A percentile compares a stretch with the other conserved stretches of the same genome.
Conservation (phyloP, 2,113 vertebrate genomes). For the Piprites chloris region DNA sequence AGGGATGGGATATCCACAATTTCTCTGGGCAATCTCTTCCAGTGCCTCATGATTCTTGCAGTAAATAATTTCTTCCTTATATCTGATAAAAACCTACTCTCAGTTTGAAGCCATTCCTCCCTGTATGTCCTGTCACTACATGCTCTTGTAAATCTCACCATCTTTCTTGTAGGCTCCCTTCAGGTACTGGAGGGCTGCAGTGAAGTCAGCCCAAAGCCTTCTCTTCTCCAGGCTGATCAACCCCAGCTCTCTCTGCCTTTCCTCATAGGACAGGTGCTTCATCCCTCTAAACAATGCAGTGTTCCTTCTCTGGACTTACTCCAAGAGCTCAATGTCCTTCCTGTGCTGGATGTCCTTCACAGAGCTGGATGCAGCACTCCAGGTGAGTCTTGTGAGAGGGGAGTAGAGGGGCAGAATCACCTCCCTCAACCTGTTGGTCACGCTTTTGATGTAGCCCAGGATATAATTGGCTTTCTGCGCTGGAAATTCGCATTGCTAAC, state of each 20-base stretch:
- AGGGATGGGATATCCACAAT: neutral
- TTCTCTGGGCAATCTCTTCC: neutral
- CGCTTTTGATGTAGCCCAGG: neutral
- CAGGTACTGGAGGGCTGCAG: fast-evolving
- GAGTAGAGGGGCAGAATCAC: neutral
- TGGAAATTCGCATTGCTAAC: neutral
- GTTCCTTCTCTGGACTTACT: neutral
- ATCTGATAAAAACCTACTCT: neutral
- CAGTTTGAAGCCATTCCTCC: neutral
- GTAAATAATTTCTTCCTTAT: neutral
- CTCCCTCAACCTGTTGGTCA: neutral
- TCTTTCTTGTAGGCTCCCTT: neutral
- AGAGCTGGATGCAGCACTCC: neutral
- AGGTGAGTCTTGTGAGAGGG: neutral
- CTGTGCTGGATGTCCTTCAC: no score
- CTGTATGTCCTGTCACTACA: neutral
- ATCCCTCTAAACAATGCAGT: neutral
- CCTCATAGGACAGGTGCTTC: neutral
- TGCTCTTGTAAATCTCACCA: neutral
- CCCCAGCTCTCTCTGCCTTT: neutral
- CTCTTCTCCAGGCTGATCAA: neutral
- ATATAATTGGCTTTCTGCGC: neutral
- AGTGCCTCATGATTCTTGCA: neutral
- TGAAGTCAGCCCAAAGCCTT: neutral
- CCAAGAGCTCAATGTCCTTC: neutral